These are phyloP conservation scores for Temnothorax unifasciatus DNA, from an alignment of 2,888 invertebrate genomes.

Conservation along the genomic window DNA sequence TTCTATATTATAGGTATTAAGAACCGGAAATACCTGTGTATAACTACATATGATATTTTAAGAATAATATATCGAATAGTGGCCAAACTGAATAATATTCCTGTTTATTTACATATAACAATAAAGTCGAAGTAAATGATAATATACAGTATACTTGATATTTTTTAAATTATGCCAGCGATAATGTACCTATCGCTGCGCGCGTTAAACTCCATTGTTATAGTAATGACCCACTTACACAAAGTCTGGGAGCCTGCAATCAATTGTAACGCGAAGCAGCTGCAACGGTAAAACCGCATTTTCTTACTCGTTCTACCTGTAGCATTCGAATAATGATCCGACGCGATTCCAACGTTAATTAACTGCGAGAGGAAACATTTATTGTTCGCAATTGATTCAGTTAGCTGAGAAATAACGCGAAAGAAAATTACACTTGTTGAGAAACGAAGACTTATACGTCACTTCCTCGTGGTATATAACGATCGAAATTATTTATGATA, in stretches of 20 bases:
- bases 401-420: neutral
- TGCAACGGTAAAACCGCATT: neutral
- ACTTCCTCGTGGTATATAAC: neutral
- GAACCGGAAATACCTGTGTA: neutral
- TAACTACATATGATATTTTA: neutral
- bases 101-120: neutral
- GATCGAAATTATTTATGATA: neutral
- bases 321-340: neutral
- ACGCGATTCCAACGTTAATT: neutral
- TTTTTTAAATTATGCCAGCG: neutral
- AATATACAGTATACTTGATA: too few relatives aligned
- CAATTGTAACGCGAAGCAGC: neutral
- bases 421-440: neutral
- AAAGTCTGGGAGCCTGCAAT: neutral
- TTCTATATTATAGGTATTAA: neutral
- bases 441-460: neutral
- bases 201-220: conserved; percentile 24
- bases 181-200: neutral
- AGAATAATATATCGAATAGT: neutral
- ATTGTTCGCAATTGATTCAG: conserved; percentile 26
- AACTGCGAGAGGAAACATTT: conserved; percentile 8
- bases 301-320: neutral
- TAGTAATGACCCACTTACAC: conserved; percentile 17
- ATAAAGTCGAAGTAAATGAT: neutral
- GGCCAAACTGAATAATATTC: neutral